Conservation (phyloP, 2,888 invertebrate genomes). For the Athripsodes cinereus region DNA sequence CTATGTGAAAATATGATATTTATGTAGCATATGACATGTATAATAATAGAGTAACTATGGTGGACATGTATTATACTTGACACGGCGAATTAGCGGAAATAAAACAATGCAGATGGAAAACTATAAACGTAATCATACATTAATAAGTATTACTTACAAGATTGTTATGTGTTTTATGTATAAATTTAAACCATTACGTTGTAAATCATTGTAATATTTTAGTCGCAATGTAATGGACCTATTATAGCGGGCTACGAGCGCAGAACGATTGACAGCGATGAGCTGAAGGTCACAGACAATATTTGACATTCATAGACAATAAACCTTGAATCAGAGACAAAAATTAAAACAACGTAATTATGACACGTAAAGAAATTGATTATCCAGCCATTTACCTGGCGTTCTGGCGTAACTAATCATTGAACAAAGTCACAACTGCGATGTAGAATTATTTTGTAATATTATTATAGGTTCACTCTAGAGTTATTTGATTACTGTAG, state of each 20-base stretch:
- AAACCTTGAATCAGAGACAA: not conserved
- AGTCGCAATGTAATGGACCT: not conserved
- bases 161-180: not conserved
- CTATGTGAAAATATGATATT: not conserved
- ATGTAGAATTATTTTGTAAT: too few relatives aligned
- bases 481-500: too few relatives aligned
- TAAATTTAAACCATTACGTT: not conserved
- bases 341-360: not conserved
- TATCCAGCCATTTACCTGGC: too few relatives aligned
- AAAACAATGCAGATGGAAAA: too few relatives aligned
- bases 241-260: not conserved
- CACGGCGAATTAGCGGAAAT: not conserved
- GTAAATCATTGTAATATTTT: not conserved
- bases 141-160: not conserved
- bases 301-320: not conserved
- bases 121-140: not conserved
- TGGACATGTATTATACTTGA: not conserved
- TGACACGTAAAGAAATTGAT: too few relatives aligned
- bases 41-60: too few relatives aligned
- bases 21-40: conserved; percentile 2
- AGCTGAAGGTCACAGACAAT: not conserved
- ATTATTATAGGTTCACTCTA: too few relatives aligned
- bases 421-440: too few relatives aligned
- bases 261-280: not conserved
- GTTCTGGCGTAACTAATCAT: too few relatives aligned